Evolutionary conservation across 2,888 invertebrate species (phyloP).

Genomic region (Lithosia quadra): DNA sequence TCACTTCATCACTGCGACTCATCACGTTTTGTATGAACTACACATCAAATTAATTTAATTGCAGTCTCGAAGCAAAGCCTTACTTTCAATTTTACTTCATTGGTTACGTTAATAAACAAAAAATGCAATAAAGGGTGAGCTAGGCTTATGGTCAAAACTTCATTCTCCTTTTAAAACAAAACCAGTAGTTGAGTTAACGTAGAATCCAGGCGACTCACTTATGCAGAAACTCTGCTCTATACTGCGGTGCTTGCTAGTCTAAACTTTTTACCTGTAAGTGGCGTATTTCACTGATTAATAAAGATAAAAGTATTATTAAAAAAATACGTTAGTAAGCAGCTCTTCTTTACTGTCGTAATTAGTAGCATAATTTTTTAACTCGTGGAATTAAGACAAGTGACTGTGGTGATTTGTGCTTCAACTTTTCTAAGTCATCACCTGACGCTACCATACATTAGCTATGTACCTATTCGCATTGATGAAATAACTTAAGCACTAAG

Average conservation of each 20-base stretch:
- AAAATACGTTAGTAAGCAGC: no score
- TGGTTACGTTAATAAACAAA: no score
- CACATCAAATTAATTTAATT: background rate
- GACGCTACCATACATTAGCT: background rate
- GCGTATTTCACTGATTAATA: background rate
- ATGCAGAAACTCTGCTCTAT: conserved; percentile 1
- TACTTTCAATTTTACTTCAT: background rate
- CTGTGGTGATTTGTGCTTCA: no score
- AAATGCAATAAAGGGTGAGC: background rate
- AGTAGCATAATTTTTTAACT: no score
- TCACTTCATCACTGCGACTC: background rate
- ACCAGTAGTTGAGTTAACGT: background rate
- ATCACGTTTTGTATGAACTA: background rate
- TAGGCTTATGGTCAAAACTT: background rate
- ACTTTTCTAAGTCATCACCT: no score
- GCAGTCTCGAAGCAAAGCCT: background rate
- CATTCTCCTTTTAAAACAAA: no score
- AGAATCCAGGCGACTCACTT: background rate
- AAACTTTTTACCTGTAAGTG: background rate
- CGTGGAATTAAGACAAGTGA: no score
- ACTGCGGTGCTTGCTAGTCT: background rate
- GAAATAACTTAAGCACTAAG: background rate
- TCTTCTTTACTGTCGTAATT: no score
- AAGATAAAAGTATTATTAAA: background rate
- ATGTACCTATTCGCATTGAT: background rate